phyloP scores from a whole-genome alignment of 2,797 vertebrate species.

The Amblyraja radiata region DNA sequence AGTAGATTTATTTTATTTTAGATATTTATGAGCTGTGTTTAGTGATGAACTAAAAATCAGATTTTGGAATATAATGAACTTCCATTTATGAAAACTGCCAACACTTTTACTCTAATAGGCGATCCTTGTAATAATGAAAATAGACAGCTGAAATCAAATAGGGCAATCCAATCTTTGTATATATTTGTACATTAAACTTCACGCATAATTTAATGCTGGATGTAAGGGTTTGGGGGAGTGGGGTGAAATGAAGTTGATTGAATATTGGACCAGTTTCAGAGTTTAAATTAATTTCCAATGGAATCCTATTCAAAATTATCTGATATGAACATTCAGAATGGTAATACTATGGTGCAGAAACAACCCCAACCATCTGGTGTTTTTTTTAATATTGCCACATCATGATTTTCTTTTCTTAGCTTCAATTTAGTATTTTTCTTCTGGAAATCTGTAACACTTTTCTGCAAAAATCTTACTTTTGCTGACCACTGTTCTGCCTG shows the following conservation, averaged over 20 bases:
- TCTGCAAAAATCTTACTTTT: neutral
- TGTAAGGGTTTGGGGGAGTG: neutral
- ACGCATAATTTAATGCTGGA: neutral
- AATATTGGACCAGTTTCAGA: neutral
- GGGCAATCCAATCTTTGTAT: neutral
- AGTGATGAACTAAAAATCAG: neutral
- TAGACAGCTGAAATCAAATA: neutral
- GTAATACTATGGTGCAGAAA: neutral
- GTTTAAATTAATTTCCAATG: neutral
- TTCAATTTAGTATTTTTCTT: neutral
- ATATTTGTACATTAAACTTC: neutral
- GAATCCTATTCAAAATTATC: neutral
- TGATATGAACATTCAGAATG: no score
- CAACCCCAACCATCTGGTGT: neutral
- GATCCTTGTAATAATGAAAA: neutral
- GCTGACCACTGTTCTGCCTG: neutral
- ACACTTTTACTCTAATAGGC: neutral
- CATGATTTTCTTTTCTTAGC: neutral
- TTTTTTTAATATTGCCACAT: neutral
- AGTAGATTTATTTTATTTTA: neutral
- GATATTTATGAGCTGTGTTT: neutral
- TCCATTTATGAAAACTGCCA: neutral
- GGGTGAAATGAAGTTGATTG: neutral
- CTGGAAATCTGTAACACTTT: neutral
- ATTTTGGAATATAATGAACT: neutral